Base-by-base conservation (phyloP, 2,113 vertebrate species). In the Gopherus flavomarginatus region DNA sequence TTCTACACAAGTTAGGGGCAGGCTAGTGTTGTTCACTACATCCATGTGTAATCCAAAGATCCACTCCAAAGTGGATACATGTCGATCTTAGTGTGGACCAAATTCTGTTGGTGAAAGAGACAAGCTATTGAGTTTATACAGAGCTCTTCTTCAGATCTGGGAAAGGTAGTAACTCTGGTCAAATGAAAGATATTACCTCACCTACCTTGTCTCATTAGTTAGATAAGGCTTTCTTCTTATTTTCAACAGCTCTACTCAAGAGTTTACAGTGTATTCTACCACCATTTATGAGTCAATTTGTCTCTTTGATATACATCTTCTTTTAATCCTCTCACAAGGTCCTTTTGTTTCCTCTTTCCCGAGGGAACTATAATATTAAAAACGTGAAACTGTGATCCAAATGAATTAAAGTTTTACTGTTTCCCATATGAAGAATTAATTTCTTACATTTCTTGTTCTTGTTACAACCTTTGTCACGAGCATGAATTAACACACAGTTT, bases 321-420 rank as follows among this genome's bases (percentile, higher is more conserved):
- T 54, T 59, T 86, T 85, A 90, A 86, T 87, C 69, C 75, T 93
- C 72, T 53, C 94, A 77, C 1, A 5, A 93, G 77, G 69, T 95
- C 86, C 82, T 96, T 92, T 81, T 49, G 56, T 89, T 95, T 91
- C 88, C 94, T 47, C 78, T 89, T 5, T 50, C 93, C 92, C 90
- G 92, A 89, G 94, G 91, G 96, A 97, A 96, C 52, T 21, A 89
- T 92, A 97, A 96, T 95, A 93, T 95, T 87, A 96, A 96, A 95
- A 96, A 87, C 50, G 85, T 96, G 88, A 93, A 69, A 80, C 53
- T 91, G 87, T 0, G 1, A 96, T 95, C 84, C 89, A 52, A 95
- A 81, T 91, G 65, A 97, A 94, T 97, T 94, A 92, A 87, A 93
- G 89, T 95, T 96, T 95, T 92, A 93, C 56, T 72, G 44, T 95